Evolutionary conservation across 1,140 invertebrate genomes (phyloP).

Genomic region (Polypedilum vanderplanki): DNA sequence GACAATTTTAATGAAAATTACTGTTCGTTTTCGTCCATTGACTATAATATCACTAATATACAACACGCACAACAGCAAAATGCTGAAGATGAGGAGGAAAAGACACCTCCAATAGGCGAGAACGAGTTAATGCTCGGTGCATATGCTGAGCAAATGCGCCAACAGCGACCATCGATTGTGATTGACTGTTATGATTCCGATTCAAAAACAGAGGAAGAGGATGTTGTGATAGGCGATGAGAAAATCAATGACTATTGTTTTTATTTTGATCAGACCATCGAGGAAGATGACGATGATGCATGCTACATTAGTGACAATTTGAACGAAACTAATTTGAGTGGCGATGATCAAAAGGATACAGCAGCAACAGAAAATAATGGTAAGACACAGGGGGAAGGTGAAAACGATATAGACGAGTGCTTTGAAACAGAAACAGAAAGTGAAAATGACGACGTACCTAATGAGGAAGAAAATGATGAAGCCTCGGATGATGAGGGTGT

Average conservation of each 20-base stretch:
- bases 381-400: neutral
- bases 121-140: neutral
- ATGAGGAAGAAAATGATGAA: neutral
- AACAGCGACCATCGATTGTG: slow-evolving; percentile 27
- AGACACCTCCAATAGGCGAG: neutral
- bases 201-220: neutral
- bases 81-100: neutral
- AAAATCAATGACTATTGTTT: neutral
- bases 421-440: neutral
- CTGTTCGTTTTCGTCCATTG: slow-evolving; percentile 21
- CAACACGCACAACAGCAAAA: neutral
- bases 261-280: slow-evolving; percentile 31
- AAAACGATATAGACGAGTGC: neutral
- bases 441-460: slow-evolving; percentile 3
- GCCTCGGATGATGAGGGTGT: slow-evolving; percentile 6
- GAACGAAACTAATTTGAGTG: neutral
- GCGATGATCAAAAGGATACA: neutral
- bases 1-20: slow-evolving; percentile 21
- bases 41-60: neutral
- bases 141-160: neutral
- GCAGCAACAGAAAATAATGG: neutral
- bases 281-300: slow-evolving; percentile 29
- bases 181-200: slow-evolving; percentile 29
- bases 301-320: neutral
- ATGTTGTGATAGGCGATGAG: neutral